These are phyloP conservation scores for Temnothorax longispinosus DNA, from an alignment of 1,140 invertebrate species.

Conservation along the genomic window DNA sequence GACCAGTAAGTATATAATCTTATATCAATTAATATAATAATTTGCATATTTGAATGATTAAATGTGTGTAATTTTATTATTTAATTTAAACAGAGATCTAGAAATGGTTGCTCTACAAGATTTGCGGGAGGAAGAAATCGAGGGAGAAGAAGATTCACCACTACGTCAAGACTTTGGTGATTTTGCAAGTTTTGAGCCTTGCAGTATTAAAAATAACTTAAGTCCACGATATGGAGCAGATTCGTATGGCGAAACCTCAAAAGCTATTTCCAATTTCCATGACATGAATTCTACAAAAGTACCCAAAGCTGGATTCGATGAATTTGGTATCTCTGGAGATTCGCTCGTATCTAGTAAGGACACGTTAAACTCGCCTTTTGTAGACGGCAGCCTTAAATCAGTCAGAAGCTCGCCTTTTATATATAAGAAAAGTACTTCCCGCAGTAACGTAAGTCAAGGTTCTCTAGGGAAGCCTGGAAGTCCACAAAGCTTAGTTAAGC, in stretches of 20 bases:
- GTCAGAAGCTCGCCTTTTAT: conserved; percentile 81
- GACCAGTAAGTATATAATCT: conserved; percentile 77
- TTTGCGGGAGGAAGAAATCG: conserved; percentile 80
- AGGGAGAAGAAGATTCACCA: conserved; percentile 81
- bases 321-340: conserved; percentile 81
- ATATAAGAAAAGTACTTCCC: conserved; percentile 75
- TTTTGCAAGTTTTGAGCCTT: conserved; percentile 81
- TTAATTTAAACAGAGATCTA: conserved; percentile 76
- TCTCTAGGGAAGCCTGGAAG: conserved; percentile 77
- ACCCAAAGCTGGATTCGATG: conserved; percentile 83
- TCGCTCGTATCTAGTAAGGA: conserved; percentile 82
- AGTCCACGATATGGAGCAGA: conserved; percentile 74
- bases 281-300: conserved; percentile 81
- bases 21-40: not conserved
- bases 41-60: not conserved
- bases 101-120: conserved; percentile 78
- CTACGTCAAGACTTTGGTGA: conserved; percentile 81
- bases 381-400: conserved; percentile 82
- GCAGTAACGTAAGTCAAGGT: conserved; percentile 76
- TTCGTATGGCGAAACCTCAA: conserved; percentile 73
- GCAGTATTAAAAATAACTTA: conserved; percentile 77
- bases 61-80: not conserved
- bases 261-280: conserved; percentile 72
- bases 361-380: conserved; percentile 81
- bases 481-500: conserved; percentile 72